Conservation (phyloP, 2,888 invertebrate genomes). For the Drosophila imparisetae region DNA sequence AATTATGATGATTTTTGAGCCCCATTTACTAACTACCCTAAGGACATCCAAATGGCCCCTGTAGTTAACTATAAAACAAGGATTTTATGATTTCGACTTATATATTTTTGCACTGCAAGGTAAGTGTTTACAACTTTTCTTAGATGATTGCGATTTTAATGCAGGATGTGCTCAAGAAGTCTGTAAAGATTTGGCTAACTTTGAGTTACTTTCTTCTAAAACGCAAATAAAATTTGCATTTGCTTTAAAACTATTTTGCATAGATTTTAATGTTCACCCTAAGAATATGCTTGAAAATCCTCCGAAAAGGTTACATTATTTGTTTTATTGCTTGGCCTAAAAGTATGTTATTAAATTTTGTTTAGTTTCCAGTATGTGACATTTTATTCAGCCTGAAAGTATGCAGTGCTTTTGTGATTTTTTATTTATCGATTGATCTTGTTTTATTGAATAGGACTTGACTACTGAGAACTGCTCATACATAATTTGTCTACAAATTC, state of each 20-base stretch:
- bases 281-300: neutral
- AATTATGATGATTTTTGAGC: neutral
- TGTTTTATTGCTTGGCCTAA: neutral
- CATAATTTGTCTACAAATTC: neutral
- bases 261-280: neutral
- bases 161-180: neutral
- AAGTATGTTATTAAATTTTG: neutral
- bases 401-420: neutral
- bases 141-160: neutral
- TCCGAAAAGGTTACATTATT: rapidly evolving
- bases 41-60: neutral
- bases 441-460: neutral
- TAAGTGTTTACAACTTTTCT: neutral
- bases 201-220: neutral
- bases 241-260: neutral
- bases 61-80: neutral
- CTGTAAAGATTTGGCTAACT: neutral
- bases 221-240: neutral
- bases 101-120: neutral
- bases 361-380: rapidly evolving
- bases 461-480: neutral
- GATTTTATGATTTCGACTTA: neutral
- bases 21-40: neutral
- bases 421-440: neutral
- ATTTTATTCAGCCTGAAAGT: neutral